A percentile compares a stretch with the other conserved stretches of the same genome.
Conservation (phyloP, 2,888 invertebrate genomes). For the Lamellibrachia columna region DNA sequence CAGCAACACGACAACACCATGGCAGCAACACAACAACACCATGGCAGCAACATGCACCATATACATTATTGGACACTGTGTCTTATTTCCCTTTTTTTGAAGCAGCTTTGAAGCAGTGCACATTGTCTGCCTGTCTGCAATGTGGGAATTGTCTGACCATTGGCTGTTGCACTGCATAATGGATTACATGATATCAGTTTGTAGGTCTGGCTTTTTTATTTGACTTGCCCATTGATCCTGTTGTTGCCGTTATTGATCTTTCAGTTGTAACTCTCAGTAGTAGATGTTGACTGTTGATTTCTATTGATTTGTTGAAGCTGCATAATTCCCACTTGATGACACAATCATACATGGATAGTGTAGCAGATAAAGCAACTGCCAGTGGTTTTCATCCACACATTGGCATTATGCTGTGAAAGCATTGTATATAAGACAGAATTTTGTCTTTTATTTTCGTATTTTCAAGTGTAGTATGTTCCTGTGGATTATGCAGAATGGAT, state of each 20-base stretch:
- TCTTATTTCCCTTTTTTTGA: background rate
- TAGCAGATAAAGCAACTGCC: background rate
- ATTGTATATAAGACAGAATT: too few species aligned
- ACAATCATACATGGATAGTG: background rate
- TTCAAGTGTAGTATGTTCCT: too few species aligned
- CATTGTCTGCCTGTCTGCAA: background rate
- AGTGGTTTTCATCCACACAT: background rate
- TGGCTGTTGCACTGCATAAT: background rate
- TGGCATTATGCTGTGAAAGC: background rate
- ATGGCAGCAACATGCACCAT: too few species aligned
- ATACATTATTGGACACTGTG: too few species aligned
- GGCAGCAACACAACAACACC: too few species aligned
- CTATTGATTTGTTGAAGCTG: background rate
- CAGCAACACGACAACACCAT: too few species aligned
- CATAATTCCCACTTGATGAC: background rate
- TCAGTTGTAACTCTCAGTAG: background rate
- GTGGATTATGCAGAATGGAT: too few species aligned
- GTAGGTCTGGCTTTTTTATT: background rate
- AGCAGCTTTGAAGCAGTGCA: background rate
- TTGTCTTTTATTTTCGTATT: too few species aligned
- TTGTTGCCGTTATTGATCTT: background rate
- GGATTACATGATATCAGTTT: background rate
- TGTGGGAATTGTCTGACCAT: background rate
- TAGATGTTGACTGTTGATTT: background rate
- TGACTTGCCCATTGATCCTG: background rate